Evolutionary conservation across 2,797 vertebrate species (phyloP).

Genomic region (Sebastes melanostomus): DNA sequence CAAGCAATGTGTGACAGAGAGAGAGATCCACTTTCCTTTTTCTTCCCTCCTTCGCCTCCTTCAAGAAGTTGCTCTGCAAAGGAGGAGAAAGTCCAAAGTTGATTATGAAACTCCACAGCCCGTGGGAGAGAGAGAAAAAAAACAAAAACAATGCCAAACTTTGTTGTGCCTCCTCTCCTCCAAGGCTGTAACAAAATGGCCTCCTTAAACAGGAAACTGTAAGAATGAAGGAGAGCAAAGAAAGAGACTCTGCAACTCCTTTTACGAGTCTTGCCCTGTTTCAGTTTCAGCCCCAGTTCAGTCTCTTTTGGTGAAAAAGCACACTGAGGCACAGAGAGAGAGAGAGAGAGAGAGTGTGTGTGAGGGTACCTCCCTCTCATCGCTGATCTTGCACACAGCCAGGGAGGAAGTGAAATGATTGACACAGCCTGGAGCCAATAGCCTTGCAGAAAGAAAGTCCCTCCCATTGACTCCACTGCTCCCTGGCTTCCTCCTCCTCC

Average conservation of each 20-base stretch:
- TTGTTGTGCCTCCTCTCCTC: conserved; percentile 62
- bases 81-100: conserved; percentile 78
- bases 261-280: conserved; percentile 81
- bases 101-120: conserved; percentile 52
- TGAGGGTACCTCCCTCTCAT: conserved; percentile 74
- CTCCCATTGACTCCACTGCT: conserved; percentile 34
- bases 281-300: conserved; percentile 81
- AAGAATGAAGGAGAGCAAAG: conserved; percentile 68
- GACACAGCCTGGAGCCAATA: conserved; percentile 80
- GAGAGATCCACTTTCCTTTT: conserved; percentile 26
- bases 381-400: conserved; percentile 63
- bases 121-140: conserved; percentile 26
- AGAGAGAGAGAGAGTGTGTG: neutral
- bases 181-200: conserved; percentile 82
- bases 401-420: conserved; percentile 86
- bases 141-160: conserved; percentile 62
- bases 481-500: conserved; percentile 42
- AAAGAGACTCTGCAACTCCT: conserved; percentile 72
- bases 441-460: conserved; percentile 12
- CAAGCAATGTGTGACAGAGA: conserved; percentile 34
- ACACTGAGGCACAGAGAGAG: conserved; percentile 17
- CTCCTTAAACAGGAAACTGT: conserved; percentile 82
- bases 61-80: conserved; percentile 60
- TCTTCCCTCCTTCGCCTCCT: conserved; percentile 22
- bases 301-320: conserved; percentile 63